Evolutionary conservation across 2,797 vertebrate species (phyloP), one percentile per base, ranked within the genome.

Genomic region (Okamejei kenojei): DNA sequence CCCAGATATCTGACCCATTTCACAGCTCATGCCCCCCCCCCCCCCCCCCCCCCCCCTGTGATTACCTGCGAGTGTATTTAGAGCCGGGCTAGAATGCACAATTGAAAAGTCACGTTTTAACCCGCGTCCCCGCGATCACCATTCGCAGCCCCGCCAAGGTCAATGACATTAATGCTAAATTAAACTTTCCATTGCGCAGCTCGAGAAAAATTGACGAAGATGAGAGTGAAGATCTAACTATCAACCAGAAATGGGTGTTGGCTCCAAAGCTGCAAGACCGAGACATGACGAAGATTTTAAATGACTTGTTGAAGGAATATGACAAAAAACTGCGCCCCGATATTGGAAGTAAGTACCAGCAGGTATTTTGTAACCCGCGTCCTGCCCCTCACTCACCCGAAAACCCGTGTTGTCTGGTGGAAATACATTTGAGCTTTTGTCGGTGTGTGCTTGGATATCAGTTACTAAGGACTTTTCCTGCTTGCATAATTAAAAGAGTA

Each of bases 311-410:
- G 94, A 97, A 97, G 95, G 98, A 99, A 93, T 99, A 99, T 78
- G 98, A 99, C 93, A 98, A 96, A 95, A 99, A 99, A 90, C 97
- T 99, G 94, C 97, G 98, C 0, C 98, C 98, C 9, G 98, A 99
- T 94, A 99, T 99, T 93, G 98, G 98, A 96, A 96, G 98, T 99
- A 95, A 98, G 97, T 97, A 93, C 8, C 90, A 15, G 68, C 81
- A n/a, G 8, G 76, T 93, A 32, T 65, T 58, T 81, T 84, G 61
- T 74, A 74, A 21, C 6, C 35, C 21, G 9, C 54, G 71, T 29
- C 84, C 84, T 10, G 8, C 1, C 90, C 54, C 71, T 15, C 35
- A 26, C 88, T 54, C n/a, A n/a, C n/a, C n/a, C n/a, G n/a, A n/a
- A 26, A 76, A 17, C 32, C 7, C 7, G 3, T 11, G 21, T 38